Evolutionary conservation across 1,140 invertebrate genomes (phyloP).

Genomic region (Subanguina moxae): DNA sequence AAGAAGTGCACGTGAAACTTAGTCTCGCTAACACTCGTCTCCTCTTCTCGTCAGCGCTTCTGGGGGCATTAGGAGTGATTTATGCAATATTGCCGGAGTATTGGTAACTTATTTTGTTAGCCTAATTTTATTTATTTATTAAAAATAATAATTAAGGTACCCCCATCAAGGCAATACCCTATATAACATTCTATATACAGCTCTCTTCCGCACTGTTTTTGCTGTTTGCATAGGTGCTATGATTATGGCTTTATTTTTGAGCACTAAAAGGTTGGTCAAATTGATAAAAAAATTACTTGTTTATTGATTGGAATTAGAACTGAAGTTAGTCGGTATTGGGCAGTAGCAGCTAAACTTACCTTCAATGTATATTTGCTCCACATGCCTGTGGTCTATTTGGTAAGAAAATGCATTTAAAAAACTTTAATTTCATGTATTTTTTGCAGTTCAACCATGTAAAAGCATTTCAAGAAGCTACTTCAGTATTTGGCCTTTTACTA

Average conservation of each 20-base stretch:
- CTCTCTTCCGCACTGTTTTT: slow-evolving; percentile 52
- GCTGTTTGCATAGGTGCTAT: slow-evolving; percentile 44
- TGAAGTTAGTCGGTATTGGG: slow-evolving; percentile 32
- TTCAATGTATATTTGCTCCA: slow-evolving; percentile 55
- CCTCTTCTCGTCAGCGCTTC: slow-evolving; percentile 21
- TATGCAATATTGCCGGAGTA: slow-evolving; percentile 58
- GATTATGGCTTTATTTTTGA: slow-evolving; percentile 42
- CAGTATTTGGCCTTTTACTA: slow-evolving; percentile 36
- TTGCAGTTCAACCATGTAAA: slow-evolving; percentile 47
- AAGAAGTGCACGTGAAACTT: slow-evolving; percentile 10
- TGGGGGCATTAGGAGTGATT: slow-evolving; percentile 33
- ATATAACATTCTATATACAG: slow-evolving; percentile 58
- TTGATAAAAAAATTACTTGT: background rate
- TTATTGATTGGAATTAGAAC: slow-evolving; percentile 21
- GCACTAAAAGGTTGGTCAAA: slow-evolving; percentile 5
- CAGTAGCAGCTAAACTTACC: slow-evolving; percentile 50
- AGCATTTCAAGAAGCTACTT: slow-evolving; percentile 43
- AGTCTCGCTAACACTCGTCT: background rate
- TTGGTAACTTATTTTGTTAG: slow-evolving; percentile 33
- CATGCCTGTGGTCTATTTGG: slow-evolving; percentile 52
- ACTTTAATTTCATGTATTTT: background rate
- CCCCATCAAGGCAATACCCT: slow-evolving; percentile 52
- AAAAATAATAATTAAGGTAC: slow-evolving; percentile 1
- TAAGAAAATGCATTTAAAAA: background rate
- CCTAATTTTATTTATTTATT: too few species aligned